Conservation (phyloP, 1,140 invertebrate genomes). For the Heliconius congener region DNA sequence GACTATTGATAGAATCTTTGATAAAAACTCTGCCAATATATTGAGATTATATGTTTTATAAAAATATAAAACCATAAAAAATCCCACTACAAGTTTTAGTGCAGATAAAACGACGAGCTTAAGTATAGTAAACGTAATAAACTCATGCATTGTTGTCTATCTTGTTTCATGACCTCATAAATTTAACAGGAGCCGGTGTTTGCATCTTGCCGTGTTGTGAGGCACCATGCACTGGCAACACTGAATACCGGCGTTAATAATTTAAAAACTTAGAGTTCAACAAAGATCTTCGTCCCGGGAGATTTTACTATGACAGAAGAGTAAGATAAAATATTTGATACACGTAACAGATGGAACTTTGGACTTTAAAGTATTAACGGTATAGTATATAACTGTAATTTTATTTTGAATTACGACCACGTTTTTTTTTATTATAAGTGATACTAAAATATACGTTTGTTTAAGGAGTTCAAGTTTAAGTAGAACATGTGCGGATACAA, state of each 20-base stretch:
- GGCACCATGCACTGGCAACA: conserved; percentile 1
- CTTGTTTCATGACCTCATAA: background rate
- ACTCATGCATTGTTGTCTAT: background rate
- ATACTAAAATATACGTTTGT: no score
- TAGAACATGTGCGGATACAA: background rate
- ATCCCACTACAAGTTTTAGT: background rate
- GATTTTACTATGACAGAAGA: background rate
- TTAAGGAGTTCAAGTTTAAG: no score
- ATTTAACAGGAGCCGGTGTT: background rate
- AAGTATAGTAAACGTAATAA: background rate
- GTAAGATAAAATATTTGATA: conserved; percentile 7
- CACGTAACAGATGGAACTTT: conserved; percentile 5
- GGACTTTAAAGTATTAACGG: background rate
- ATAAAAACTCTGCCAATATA: no score
- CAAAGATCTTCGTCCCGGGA: conserved; percentile 5
- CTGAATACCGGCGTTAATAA: background rate
- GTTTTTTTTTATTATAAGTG: no score
- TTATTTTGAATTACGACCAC: background rate
- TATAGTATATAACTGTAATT: background rate
- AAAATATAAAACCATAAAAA: no score
- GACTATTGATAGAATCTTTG: no score
- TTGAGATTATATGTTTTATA: no score
- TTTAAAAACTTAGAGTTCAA: conserved; percentile 3
- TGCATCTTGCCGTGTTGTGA: background rate
- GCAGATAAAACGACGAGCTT: background rate